Conservation (phyloP, 2,113 vertebrate species). For the Ammodytes marinus region DNA sequence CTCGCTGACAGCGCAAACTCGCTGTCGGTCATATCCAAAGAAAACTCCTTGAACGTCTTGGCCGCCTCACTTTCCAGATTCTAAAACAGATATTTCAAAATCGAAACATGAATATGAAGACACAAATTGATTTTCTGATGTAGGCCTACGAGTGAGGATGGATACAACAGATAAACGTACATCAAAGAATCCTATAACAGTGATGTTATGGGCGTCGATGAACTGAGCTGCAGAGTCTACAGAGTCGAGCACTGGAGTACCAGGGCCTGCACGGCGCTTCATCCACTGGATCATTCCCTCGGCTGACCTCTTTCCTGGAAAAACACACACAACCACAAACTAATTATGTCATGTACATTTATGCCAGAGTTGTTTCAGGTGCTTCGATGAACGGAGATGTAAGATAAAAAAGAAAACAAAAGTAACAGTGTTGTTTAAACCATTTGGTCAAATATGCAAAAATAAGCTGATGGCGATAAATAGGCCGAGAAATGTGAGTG, state of each 20-base stretch:
- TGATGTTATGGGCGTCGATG: constrained; percentile 73
- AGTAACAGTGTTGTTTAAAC: background rate
- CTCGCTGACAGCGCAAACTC: constrained; percentile 85
- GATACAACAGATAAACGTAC: constrained; percentile 67
- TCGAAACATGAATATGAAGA: background rate
- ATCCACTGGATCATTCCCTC: constrained; percentile 88
- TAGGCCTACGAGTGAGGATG: background rate
- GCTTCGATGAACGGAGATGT: background rate
- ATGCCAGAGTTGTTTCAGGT: background rate
- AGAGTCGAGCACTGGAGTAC: constrained; percentile 76
- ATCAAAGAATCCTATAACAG: constrained; percentile 91
- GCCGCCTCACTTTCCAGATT: constrained; percentile 81
- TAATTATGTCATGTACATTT: background rate
- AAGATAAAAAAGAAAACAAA: background rate
- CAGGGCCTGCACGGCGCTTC: constrained; percentile 81
- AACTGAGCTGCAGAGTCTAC: constrained; percentile 62
- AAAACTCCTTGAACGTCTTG: constrained; percentile 80
- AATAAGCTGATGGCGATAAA: background rate
- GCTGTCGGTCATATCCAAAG: constrained; percentile 77
- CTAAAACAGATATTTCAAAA: constrained; percentile 67
- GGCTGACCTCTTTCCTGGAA: constrained; percentile 82
- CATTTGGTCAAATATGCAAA: background rate
- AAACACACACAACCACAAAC: constrained; percentile 20
- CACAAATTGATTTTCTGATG: background rate
- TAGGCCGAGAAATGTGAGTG: background rate